Evolutionary conservation across 2,113 vertebrate genomes (phyloP), one percentile per base, ranked within the genome.

Genomic region (Campylomormyrus numenius): DNA sequence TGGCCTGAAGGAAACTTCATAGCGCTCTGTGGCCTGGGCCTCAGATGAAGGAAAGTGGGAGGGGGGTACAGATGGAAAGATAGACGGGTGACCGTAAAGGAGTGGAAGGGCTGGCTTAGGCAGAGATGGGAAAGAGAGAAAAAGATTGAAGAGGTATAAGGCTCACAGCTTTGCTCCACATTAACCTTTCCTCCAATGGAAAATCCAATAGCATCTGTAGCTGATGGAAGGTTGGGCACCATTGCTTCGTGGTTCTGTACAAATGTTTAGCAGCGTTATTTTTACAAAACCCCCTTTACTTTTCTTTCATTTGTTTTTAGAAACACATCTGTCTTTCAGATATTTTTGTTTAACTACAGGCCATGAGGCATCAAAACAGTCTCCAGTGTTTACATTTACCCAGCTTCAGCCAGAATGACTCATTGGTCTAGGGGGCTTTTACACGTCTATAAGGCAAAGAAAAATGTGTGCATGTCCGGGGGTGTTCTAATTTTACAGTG

Each of bases 1-100:
- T 84, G 90, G 85, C 89, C 53, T 85, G 77, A 56, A 91, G 94
- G 91, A 93, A 93, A 93, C 90, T 90, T 92, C 91, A 88, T 83
- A 89, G 91, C 91, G 70, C 70, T 80, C 70, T 88, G 53, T 46
- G 83, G 89, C 88, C 88, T 27, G 90, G 91, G 92, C 90, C 92
- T 92, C 89, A 91, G 90, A 53, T 62, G 48, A 24, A 90, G 83
- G 85, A 46, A 91, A 87, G 50, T 17, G 46, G 27, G 45, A 49
- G 48, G 70, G 31, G 58, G 66, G 24, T 39, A 48, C 50, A 58
- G 85, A 77, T 74, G 58, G 48, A 89, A 87, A 70, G 45, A 89
- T 48, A 53, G 88, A 88, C n/a, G 74, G 74, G 58, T 87, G 80
- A 42, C 45, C 42, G 19, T 11, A 31, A 42, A 86, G 42, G 66